phyloP scores from a whole-genome alignment of 2,797 vertebrate genomes.

The Chiloscyllium punctatum region DNA sequence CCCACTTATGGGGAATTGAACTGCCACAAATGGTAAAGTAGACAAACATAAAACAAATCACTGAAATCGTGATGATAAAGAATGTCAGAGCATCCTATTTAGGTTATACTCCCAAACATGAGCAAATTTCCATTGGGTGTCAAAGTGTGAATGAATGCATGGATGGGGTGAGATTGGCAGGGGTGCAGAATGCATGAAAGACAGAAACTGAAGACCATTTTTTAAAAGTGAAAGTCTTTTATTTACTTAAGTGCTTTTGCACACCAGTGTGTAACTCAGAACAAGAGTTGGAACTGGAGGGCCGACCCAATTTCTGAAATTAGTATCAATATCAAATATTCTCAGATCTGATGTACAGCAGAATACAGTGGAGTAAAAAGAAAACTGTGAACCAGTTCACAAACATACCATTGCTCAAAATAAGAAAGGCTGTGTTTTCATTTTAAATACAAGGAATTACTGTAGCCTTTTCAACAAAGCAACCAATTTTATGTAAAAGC shows the following conservation, averaged over 20 bases:
- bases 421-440: background rate
- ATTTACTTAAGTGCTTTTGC: background rate
- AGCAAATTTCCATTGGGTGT: background rate
- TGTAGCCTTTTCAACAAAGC: background rate
- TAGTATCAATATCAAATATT: background rate
- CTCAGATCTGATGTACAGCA: background rate
- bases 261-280: background rate
- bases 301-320: background rate
- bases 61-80: background rate
- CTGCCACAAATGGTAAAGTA: background rate
- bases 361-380: background rate
- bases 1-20: background rate
- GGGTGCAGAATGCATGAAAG: background rate
- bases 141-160: background rate
- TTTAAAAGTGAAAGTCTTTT: background rate
- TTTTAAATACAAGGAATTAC: background rate
- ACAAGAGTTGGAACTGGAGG: background rate
- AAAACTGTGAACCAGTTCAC: background rate
- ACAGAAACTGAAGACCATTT: background rate
- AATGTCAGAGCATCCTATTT: background rate
- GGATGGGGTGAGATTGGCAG: background rate
- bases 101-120: background rate
- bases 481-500: background rate
- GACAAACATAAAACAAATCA: background rate
- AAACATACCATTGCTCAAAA: background rate